These are phyloP conservation scores for Rhopalosiphum maidis DNA, from an alignment of 1,140 invertebrate species.

Conservation along the genomic window DNA sequence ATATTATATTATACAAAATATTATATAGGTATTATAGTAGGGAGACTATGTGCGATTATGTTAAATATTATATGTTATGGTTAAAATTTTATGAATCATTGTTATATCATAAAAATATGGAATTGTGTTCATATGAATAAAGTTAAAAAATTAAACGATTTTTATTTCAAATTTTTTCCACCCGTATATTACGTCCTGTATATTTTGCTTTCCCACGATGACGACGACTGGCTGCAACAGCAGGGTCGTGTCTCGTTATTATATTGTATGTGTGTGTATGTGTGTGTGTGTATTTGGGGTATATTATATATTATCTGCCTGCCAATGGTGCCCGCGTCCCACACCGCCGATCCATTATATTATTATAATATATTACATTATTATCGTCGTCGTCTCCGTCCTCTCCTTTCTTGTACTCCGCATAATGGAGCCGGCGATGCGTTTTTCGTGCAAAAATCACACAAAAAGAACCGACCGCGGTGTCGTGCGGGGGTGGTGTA, in stretches of 20 bases:
- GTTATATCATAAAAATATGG: slow-evolving; percentile 53
- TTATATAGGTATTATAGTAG: slow-evolving; percentile 2
- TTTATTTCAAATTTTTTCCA: background rate
- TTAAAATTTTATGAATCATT: slow-evolving; percentile 56
- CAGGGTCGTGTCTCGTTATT: background rate
- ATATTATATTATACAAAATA: slow-evolving; percentile 38
- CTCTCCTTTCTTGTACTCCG: background rate
- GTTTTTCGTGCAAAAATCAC: slow-evolving; percentile 26
- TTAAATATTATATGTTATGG: slow-evolving; percentile 46
- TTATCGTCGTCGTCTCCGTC: background rate
- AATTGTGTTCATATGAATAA: slow-evolving; percentile 55
- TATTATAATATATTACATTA: slow-evolving; percentile 8
- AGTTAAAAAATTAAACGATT: slow-evolving; percentile 44
- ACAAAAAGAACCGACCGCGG: background rate
- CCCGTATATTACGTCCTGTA: background rate
- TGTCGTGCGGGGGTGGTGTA: background rate
- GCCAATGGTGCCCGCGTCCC: background rate
- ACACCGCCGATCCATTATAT: slow-evolving; percentile 1
- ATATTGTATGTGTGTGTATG: background rate
- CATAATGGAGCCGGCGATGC: slow-evolving; percentile 9
- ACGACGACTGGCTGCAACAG: background rate
- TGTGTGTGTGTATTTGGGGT: background rate
- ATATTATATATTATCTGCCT: background rate
- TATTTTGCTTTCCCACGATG: slow-evolving; percentile 24
- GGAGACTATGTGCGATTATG: slow-evolving; percentile 44